Evolutionary conservation across 2,797 vertebrate genomes (phyloP), one percentile per base, ranked within the genome.

Genomic region (Enteromius viviparus): DNA sequence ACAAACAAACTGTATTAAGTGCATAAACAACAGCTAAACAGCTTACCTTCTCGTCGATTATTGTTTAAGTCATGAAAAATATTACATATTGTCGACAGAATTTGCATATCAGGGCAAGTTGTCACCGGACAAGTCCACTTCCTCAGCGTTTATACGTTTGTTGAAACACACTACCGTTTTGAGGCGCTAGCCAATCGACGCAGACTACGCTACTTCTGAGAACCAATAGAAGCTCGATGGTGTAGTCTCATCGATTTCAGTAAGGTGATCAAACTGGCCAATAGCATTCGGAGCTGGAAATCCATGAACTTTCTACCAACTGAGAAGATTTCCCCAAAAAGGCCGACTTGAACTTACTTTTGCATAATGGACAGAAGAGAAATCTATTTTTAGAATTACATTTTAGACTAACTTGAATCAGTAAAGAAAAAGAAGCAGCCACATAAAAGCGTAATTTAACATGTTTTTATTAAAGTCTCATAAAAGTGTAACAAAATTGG

Each of bases 381-480:
- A n/a, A 23, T 51, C n/a, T 9, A 15, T 58, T 5, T 37, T 6
- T 75, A 40, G 3, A 37, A 17, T 1, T 0, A 8, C 69, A 49
- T 29, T 47, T 55, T n/a, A 2, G 1, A 69, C 15, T 45, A 3
- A 32, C 53, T n/a, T 1, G 37, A 40, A 29, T 69, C 6, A 58
- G 17, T 3, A 70, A 49, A 1, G 26, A 64, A 60, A 62, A 29
- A 65, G 40, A 40, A 82, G 60, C 29, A 49, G 74, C 62, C 4
- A 86, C 8, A 66, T 68, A 55, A 29, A 68, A 81, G 86, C 62
- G 29, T 58, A 26, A 76, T 94, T 94, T 91, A 85, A 91, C 87
- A 91, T 91, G 80, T 94, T 95, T 95, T 95, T 95, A 95, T 95
- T 95, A 94, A 95, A 95, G 93, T 94, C 95, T 93, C 94, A 95